Evolutionary conservation across 2,113 vertebrate species (phyloP), one percentile per base, ranked within the genome.

Genomic region (Psittacus erithacus): DNA sequence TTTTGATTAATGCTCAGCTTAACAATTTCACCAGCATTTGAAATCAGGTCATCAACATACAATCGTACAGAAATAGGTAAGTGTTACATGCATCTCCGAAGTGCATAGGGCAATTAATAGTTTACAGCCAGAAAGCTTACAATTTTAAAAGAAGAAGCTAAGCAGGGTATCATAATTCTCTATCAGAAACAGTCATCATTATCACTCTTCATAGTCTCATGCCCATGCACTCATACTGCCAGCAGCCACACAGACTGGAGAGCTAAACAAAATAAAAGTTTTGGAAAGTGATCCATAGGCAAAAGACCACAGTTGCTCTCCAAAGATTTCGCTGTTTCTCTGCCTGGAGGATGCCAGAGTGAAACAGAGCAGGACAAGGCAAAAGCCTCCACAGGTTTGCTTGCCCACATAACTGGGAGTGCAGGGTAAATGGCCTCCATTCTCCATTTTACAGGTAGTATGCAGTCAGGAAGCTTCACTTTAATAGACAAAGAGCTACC

Each of bases 331-430:
- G 6, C 27, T 67, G 19, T 53, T 90, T 70, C 31, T 63, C 38
- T 75, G 39, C 33, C 39, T 76, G 27, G 9, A 57, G 11, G 2
- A 1, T 1, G 3, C 4, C 4, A 1, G 16, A 13, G 15, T 82
- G 35, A 76, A 17, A 27, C 7, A 69, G 11, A 79, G 33, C 20
- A 73, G 27, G 47, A 15, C 50, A 82, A 75, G 38, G 27, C 41
- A 91, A 60, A 70, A 63, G 16, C 33, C 43, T 94, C 12, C 10
- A 49, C 3, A 7, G 23, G 7, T 22, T 71, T 78, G 16, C 43
- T 75, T 63, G 63, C 11, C 5, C 38, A 27, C 23, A 9, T 23
- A 53, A 55, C 4, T 15, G 33, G 27, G 13, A 70, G 10, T 13
- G 18, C 39, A 43, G 17, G 25, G 6, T 8, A 47, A 7, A 16